Evolutionary conservation across 35 echinoderm and acorn worm species (phyloP).

Genomic region (Strongylocentrotus purpuratus): DNA sequence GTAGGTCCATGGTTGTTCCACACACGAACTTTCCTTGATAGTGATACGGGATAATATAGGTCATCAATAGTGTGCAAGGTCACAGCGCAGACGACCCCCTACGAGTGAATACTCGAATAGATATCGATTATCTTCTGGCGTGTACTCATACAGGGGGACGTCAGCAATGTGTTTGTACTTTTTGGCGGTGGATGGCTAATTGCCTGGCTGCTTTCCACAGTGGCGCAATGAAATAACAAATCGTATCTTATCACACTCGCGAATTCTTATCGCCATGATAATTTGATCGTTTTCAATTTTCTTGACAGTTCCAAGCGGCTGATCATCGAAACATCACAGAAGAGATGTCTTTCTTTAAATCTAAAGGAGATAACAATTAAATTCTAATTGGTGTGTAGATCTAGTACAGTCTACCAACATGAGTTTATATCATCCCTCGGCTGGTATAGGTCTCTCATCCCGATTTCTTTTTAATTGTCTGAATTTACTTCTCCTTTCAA

Average conservation of each 20-base stretch:
- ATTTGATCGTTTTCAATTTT: neutral
- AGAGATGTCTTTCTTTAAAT: too few relatives aligned
- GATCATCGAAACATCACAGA: too few relatives aligned
- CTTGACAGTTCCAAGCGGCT: too few relatives aligned
- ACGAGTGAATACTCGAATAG: neutral
- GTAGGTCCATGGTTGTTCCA: neutral
- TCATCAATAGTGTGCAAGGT: neutral
- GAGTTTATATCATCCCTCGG: too few relatives aligned
- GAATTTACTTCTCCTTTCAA: too few relatives aligned
- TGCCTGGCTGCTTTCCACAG: neutral
- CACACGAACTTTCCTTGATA: neutral
- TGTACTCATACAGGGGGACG: neutral
- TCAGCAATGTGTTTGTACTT: neutral
- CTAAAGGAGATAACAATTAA: too few relatives aligned
- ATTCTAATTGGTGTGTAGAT: too few relatives aligned
- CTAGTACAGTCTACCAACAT: too few relatives aligned
- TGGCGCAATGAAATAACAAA: neutral
- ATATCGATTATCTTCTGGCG: neutral
- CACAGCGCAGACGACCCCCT: neutral
- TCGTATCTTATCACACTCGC: neutral
- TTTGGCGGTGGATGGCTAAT: neutral
- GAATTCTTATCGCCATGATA: neutral
- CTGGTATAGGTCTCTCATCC: too few relatives aligned
- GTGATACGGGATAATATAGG: neutral
- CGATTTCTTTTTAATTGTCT: too few relatives aligned